Conservation (phyloP, 2,113 vertebrate genomes). For the Dasypus novemcinctus region DNA sequence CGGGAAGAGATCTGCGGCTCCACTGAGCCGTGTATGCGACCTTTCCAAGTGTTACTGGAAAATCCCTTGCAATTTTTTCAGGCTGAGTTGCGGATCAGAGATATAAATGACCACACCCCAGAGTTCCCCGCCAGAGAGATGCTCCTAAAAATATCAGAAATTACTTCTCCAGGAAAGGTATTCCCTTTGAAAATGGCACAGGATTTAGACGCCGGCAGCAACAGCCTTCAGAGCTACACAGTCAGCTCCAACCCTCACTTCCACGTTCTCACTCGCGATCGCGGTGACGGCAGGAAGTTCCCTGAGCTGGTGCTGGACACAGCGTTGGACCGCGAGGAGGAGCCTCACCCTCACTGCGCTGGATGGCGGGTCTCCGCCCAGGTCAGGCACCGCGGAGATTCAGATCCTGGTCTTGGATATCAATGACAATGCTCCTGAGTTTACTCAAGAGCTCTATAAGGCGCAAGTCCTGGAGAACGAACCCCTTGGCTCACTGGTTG, state of each 20-base stretch:
- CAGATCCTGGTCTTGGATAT: slow-evolving; percentile 67
- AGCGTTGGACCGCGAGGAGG: slow-evolving; percentile 74
- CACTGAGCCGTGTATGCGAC: slow-evolving; percentile 79
- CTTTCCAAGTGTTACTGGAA: slow-evolving; percentile 85
- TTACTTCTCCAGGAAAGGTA: slow-evolving; percentile 68
- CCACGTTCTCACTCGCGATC: slow-evolving; percentile 54
- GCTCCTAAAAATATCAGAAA: slow-evolving; percentile 82
- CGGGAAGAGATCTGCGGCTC: slow-evolving; percentile 64
- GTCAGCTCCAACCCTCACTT: slow-evolving; percentile 82
- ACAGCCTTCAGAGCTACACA: slow-evolving; percentile 82
- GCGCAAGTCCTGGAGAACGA: slow-evolving; percentile 79
- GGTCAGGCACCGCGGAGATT: slow-evolving; percentile 63
- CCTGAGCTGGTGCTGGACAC: slow-evolving; percentile 76
- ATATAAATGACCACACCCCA: slow-evolving; percentile 87
- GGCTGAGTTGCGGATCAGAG: slow-evolving; percentile 81
- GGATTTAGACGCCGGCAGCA: slow-evolving; percentile 83
- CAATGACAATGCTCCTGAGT: slow-evolving; percentile 66
- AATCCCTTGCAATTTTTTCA: slow-evolving; percentile 84
- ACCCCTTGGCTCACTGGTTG: slow-evolving; percentile 70
- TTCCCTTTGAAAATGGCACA: slow-evolving; percentile 81
- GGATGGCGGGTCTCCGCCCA: slow-evolving; percentile 70
- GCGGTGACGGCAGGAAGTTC: slow-evolving; percentile 72
- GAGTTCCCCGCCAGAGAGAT: slow-evolving; percentile 82
- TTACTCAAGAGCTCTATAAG: slow-evolving; percentile 77
- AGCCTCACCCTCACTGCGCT: slow-evolving; percentile 38